A percentile compares a stretch with the other conserved stretches of the same genome.
Conservation (phyloP, 1,140 invertebrate genomes). For the Sitophilus oryzae region DNA sequence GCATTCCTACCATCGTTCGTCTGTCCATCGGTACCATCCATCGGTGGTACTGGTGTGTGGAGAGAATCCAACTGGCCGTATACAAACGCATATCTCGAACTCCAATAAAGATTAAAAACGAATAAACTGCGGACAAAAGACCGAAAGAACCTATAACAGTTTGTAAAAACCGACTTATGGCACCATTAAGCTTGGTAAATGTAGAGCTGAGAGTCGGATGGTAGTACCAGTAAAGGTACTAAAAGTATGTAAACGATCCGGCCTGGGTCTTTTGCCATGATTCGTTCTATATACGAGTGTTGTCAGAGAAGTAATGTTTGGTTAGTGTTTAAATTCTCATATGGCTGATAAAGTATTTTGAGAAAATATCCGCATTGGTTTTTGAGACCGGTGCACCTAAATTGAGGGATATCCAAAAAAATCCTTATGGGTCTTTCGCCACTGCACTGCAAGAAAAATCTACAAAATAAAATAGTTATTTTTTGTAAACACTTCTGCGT, state of each 20-base stretch:
- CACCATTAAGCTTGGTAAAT: constrained; percentile 27
- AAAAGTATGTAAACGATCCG: constrained; percentile 23
- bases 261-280: constrained; percentile 4
- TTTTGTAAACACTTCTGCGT: no score
- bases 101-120: constrained; percentile 23
- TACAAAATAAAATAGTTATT: no score
- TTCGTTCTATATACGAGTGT: constrained; percentile 2
- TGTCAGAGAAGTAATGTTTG: no score
- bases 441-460: no score
- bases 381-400: no score
- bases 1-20: background rate
- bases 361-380: no score
- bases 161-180: constrained; percentile 28
- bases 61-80: background rate
- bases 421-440: no score
- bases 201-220: constrained; percentile 21
- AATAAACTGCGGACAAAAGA: constrained; percentile 23
- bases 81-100: constrained; percentile 1
- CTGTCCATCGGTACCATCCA: no score
- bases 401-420: no score
- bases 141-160: constrained; percentile 23
- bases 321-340: no score
- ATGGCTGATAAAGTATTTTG: no score
- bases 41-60: background rate
- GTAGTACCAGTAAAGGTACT: constrained; percentile 18